Conservation (phyloP, 2,888 invertebrate species). For the Alitta virens region DNA sequence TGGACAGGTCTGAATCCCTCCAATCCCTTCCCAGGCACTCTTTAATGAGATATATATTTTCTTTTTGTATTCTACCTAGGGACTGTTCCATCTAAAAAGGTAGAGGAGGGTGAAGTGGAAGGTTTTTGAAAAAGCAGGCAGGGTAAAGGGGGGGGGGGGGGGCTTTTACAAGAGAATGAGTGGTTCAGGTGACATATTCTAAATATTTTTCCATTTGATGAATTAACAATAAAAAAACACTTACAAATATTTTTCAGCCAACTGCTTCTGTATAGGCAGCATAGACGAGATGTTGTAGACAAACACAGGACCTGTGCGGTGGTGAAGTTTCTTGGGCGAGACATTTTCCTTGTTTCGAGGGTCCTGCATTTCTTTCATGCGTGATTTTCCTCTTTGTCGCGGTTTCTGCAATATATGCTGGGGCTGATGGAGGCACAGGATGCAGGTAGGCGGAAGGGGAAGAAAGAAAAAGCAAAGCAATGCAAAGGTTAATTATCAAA, state of each 20-base stretch:
- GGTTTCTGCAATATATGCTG: conserved; percentile 16
- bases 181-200: no score
- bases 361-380: conserved; percentile 6
- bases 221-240: conserved; percentile 29
- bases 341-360: background rate
- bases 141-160: background rate
- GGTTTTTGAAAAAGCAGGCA: no score
- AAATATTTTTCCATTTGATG: background rate
- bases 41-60: no score
- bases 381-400: conserved; percentile 13
- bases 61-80: no score
- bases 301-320: conserved; percentile 61
- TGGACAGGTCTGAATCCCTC: no score
- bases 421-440: background rate
- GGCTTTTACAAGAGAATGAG: no score
- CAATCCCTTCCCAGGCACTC: no score
- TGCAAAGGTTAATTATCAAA: no score
- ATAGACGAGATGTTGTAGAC: conserved; percentile 72
- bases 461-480: no score
- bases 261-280: conserved; percentile 74
- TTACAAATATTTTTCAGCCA: conserved; percentile 80
- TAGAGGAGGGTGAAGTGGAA: no score
- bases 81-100: no score
- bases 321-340: conserved; percentile 18
- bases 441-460: no score